phyloP scores from a whole-genome alignment of 2,888 invertebrate species.

The Hemistola chrysoprasaria region DNA sequence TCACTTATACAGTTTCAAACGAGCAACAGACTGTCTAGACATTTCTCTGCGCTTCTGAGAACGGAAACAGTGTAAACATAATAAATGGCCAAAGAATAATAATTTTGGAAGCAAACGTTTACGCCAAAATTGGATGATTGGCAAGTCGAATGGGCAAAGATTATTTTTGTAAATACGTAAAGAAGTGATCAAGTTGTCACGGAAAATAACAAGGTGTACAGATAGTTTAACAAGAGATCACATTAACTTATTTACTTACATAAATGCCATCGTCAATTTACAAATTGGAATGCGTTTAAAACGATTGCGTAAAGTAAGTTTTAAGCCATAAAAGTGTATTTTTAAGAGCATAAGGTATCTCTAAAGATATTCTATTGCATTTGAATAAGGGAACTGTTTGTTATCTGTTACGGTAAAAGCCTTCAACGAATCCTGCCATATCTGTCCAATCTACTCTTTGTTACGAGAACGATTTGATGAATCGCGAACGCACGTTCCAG shows the following conservation, averaged over 20 bases:
- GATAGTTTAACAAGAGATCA: too few species aligned
- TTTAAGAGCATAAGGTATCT: too few species aligned
- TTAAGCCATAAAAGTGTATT: too few species aligned
- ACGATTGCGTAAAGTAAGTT: too few species aligned
- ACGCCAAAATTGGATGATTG: constrained; percentile 66
- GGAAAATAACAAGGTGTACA: background rate
- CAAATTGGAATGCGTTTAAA: too few species aligned
- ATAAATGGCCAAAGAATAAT: constrained; percentile 53
- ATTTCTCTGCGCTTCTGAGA: constrained; percentile 45
- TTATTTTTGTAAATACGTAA: constrained; percentile 30
- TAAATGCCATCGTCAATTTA: too few species aligned
- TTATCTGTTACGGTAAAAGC: too few species aligned
- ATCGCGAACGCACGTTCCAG: constrained; percentile 66
- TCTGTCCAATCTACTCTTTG: constrained; percentile 43
- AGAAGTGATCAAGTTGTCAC: constrained; percentile 27
- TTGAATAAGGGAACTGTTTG: too few species aligned
- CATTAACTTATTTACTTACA: too few species aligned
- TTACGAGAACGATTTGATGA: constrained; percentile 62
- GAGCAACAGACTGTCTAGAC: constrained; percentile 27
- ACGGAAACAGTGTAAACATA: constrained; percentile 55
- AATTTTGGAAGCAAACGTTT: constrained; percentile 46
- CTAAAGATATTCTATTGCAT: too few species aligned
- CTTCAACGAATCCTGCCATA: constrained; percentile 3
- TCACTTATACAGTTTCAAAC: constrained; percentile 33
- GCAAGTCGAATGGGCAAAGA: constrained; percentile 32